Base-by-base conservation (phyloP, 1,140 invertebrate species). In the Helicoverpa zea region DNA sequence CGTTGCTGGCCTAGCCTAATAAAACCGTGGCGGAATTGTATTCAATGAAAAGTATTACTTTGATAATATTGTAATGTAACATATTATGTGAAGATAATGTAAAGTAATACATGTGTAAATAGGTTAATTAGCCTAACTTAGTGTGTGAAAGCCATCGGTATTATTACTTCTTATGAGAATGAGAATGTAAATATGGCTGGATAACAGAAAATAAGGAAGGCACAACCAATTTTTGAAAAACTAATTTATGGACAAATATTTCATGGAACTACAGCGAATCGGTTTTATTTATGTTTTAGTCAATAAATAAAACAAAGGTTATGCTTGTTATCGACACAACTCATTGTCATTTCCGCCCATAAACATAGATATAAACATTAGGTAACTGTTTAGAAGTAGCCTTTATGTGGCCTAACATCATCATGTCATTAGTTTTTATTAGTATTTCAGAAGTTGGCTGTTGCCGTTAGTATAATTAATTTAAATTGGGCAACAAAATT, bases 111-210 rank as follows among this genome's bases (percentile, higher is more conserved):
- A 63, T 81, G 80, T 78, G 78, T 81, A 78, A 81, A 78, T 78
- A 78, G 51, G 47, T 29, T 43, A 76, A 47, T 74, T 81, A 81
- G 73, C 61, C 43, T 77, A 54, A 77, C 59, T 80, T 74, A 54
- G 59, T 68, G 35, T 68, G 51, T 54, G 56, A 56, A 16, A 35
- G 70, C 72, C 72, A 74, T 61, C n/a, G n/a, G 58, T 51, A 70
- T 80, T 64, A 30, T 54, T 76, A 56, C 79, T 61, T 35, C 35
- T 35, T 35, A 35, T 35, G 35, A 5, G 35, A 66, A 64, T 64
- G 63, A 70, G 58, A 79, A 66, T 84, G 83, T 84, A 81, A 82
- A 82, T 82, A 82, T 70, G 66, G 80, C 70, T 70, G 12, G 66
- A 52, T 52, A 18, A 70, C 66, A 70, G 66, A 14, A 51, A 9